These are phyloP conservation scores for Hypsopygia costalis DNA, from an alignment of 2,888 invertebrate genomes.

Conservation along the genomic window DNA sequence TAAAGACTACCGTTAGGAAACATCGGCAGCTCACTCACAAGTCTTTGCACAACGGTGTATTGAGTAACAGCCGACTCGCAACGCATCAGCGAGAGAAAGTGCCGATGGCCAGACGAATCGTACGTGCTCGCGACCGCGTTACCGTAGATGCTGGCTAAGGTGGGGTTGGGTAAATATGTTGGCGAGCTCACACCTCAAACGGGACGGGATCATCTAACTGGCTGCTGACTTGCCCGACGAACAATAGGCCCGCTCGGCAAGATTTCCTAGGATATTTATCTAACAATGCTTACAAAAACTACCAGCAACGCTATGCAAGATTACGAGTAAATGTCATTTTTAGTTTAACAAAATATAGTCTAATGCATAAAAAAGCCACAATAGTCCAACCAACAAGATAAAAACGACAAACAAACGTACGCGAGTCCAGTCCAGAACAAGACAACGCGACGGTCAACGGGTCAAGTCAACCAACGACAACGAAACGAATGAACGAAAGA, in stretches of 20 bases:
- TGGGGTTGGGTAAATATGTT: conserved; percentile 41
- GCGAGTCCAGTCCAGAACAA: no score
- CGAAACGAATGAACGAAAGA: no score
- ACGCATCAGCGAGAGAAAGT: conserved; percentile 73
- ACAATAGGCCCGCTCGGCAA: not conserved
- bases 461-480: no score
- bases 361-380: no score
- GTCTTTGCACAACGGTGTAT: conserved; percentile 57
- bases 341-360: no score
- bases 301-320: no score
- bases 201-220: not conserved
- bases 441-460: no score
- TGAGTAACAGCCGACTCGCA: conserved; percentile 57
- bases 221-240: not conserved
- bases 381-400: no score
- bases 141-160: conserved; percentile 53
- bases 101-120: conserved; percentile 45
- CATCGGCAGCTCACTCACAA: conserved; percentile 36
- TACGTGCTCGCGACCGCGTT: conserved; percentile 40
- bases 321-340: no score
- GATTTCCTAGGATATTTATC: no score
- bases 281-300: no score
- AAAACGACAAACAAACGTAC: no score
- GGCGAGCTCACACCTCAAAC: not conserved
- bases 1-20: conserved; percentile 53